Percentiles rank a stretch among this genome's conserved stretches.
phyloP scores from a whole-genome alignment of 2,113 vertebrate genomes.

The Nerophis ophidion region DNA sequence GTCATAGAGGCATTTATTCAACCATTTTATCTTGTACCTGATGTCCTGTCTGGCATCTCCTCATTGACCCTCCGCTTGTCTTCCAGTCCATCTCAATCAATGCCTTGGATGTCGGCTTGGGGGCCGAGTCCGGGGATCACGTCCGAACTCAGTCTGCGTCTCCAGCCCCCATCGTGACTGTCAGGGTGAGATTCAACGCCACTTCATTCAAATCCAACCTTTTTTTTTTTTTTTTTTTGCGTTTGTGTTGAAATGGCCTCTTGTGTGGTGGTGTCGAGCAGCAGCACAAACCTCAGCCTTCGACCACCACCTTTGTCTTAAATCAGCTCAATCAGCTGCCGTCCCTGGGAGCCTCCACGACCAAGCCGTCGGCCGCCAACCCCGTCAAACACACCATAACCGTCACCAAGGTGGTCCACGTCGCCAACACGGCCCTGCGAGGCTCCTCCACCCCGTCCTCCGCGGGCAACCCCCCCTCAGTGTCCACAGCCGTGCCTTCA shows the following conservation, averaged over 20 bases:
- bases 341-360: conserved; percentile 84
- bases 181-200: conserved; percentile 76
- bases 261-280: conserved; percentile 22
- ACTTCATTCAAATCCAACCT: neutral
- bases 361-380: conserved; percentile 84
- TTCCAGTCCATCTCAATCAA: conserved; percentile 81
- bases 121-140: conserved; percentile 66
- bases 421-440: conserved; percentile 61
- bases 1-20: too few species aligned
- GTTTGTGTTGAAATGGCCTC: neutral
- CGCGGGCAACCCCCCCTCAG: conserved; percentile 60
- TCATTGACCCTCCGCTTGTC: conserved; percentile 9
- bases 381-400: conserved; percentile 90
- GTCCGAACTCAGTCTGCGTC: conserved; percentile 63
- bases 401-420: conserved; percentile 92
- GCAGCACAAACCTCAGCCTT: conserved; percentile 86
- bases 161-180: conserved; percentile 79
- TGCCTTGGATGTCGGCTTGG: conserved; percentile 80
- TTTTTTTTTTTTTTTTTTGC: neutral
- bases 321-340: conserved; percentile 98
- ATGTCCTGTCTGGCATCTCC: neutral
- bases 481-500: conserved; percentile 76
- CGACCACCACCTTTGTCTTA: conserved; percentile 96
- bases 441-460: conserved; percentile 72
- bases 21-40: neutral